A percentile compares a stretch with the other conserved stretches of the same genome.
phyloP scores from a whole-genome alignment of 1,140 invertebrate genomes.

The Theocolax elegans region DNA sequence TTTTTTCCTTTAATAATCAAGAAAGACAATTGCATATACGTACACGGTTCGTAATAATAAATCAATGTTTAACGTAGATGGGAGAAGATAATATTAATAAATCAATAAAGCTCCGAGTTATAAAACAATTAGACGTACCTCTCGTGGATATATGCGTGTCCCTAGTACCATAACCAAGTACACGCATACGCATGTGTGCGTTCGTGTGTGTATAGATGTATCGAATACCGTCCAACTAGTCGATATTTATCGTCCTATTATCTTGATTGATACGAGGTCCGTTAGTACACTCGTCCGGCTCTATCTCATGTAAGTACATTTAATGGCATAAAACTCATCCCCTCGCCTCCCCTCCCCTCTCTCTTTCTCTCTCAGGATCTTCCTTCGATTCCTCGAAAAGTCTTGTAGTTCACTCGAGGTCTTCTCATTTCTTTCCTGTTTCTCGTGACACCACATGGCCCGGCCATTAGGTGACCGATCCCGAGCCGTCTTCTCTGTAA shows the following conservation, averaged over 20 bases:
- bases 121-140: too few relatives aligned
- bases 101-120: too few relatives aligned
- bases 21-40: too few relatives aligned
- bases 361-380: neutral
- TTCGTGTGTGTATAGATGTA: neutral
- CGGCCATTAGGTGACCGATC: too few relatives aligned
- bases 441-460: neutral
- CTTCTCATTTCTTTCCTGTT: slow-evolving; percentile 7
- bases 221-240: slow-evolving; percentile 42
- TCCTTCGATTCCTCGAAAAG: slow-evolving; percentile 16
- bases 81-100: too few relatives aligned
- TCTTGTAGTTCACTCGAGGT: neutral
- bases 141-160: neutral
- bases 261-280: slow-evolving; percentile 63
- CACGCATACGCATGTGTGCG: neutral
- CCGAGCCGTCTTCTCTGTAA: too few relatives aligned
- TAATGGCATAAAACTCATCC: slow-evolving; percentile 59
- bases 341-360: slow-evolving; percentile 3
- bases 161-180: too few relatives aligned
- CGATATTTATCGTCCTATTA: slow-evolving; percentile 67
- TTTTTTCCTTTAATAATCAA: too few relatives aligned
- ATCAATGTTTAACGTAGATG: too few relatives aligned
- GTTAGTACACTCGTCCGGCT: slow-evolving; percentile 43
- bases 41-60: too few relatives aligned
- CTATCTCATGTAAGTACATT: slow-evolving; percentile 64